Evolutionary conservation across 2,797 vertebrate genomes (phyloP).

Genomic region (Paratrypauchen microcephalus): DNA sequence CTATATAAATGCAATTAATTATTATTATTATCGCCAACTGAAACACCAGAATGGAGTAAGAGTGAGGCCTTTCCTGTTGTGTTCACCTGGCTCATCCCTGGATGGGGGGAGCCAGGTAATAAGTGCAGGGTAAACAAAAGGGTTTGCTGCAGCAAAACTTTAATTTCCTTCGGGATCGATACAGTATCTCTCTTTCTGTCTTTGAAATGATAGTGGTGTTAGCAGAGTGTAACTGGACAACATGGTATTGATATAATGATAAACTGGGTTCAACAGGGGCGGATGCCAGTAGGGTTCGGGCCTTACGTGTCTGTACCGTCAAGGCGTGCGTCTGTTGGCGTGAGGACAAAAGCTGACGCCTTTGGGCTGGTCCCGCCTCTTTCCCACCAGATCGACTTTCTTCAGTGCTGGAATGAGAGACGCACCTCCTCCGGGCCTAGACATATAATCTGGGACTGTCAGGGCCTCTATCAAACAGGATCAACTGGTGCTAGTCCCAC

Average conservation of each 20-base stretch:
- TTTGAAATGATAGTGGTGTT: neutral
- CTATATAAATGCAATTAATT: too few species aligned
- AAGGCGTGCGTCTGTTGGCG: constrained; percentile 52
- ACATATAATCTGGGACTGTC: constrained; percentile 75
- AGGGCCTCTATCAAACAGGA: constrained; percentile 74
- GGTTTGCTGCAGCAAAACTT: too few species aligned
- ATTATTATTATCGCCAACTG: too few species aligned
- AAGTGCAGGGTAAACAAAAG: too few species aligned
- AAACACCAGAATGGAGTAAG: too few species aligned
- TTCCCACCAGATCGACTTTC: constrained; percentile 79
- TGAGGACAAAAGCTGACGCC: constrained; percentile 62
- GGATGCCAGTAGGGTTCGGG: neutral
- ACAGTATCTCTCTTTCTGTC: too few species aligned
- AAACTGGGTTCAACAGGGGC: neutral
- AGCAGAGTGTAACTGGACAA: neutral
- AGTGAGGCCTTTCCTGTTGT: too few species aligned
- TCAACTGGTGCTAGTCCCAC: constrained; percentile 71
- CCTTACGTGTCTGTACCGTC: constrained; percentile 29
- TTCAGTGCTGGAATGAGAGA: constrained; percentile 68
- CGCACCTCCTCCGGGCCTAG: constrained; percentile 72
- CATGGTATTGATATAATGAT: neutral
- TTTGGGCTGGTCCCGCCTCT: constrained; percentile 64
- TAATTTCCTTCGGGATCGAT: too few species aligned
- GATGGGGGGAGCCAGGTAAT: too few species aligned
- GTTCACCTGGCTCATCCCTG: too few species aligned